Base-by-base conservation (phyloP, 2,113 vertebrate species). In the Vulpes vulpes region DNA sequence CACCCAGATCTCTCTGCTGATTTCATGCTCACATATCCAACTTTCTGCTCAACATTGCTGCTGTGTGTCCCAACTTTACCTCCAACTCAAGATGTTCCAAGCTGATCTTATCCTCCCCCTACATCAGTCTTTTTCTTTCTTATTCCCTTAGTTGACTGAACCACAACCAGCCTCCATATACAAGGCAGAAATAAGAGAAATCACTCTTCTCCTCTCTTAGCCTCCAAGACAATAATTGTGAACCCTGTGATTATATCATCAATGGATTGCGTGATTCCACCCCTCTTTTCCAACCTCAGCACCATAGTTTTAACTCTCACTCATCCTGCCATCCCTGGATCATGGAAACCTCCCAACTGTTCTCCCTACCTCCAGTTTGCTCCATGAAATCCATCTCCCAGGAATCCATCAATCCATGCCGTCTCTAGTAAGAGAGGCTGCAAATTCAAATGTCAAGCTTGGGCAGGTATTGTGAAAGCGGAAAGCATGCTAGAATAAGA, bases 121-220 rank as follows among this genome's bases (percentile, higher is more conserved):
- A 82, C 57, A 88, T 35, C 22, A 76, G 2, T 9, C 17, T 64
- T 96, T 93, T 93, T 8, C 65, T 65, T 65, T 87, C 22, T 81
- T 53, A 71, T 49, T 80, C 11, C 25, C 25, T 38, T 64, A 25
- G 5, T 62, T 84, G 84, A 43, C 0, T 19, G 69, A 88, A 89
- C 20, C 19, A 90, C 12, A 0, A 67, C 6, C 23, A 91, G 6
- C 38, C n/a, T 79, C 12, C 25, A 49, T 43, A 16, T 35, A 69
- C 35, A 85, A 93, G 60, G 20, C 5, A 83, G 49, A 89, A 67
- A 38, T 2, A 10, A 85, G 11, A 51, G 12, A 83, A 51, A 20
- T 30, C 4, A 67, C 51, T 5, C 10, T 92, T 91, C 94, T 53
- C 4, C 7, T 49, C 27, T 84, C 62, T 79, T 12, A 62, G 0